These are phyloP conservation scores for Hymenochirus boettgeri DNA, from an alignment of 2,113 vertebrate species.

Conservation along the genomic window DNA sequence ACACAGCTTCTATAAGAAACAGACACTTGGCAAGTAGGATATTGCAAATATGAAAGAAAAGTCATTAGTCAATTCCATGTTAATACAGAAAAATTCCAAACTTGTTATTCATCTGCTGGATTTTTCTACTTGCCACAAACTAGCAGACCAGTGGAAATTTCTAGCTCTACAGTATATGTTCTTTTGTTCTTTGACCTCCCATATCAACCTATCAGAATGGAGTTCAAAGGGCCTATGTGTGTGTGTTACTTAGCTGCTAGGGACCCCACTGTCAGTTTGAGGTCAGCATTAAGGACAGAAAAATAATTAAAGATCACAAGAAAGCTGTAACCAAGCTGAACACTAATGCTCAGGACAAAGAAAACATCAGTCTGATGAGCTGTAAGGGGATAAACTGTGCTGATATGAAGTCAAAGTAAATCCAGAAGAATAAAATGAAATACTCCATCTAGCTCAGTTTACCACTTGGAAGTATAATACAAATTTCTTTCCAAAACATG, in stretches of 20 bases:
- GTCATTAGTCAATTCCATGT: too few species aligned
- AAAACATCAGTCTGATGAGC: conserved; percentile 9
- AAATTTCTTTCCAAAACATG: not conserved
- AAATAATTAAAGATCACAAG: not conserved
- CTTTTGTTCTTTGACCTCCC: not conserved
- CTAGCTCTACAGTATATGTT: too few species aligned
- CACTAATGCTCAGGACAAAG: conserved; percentile 1
- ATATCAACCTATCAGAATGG: not conserved
- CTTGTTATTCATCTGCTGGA: too few species aligned
- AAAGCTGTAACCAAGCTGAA: not conserved
- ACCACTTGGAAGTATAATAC: not conserved
- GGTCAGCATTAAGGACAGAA: not conserved
- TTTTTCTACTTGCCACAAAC: too few species aligned
- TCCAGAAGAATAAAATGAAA: not conserved
- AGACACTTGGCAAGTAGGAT: too few species aligned
- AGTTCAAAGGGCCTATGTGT: not conserved
- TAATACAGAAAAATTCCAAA: too few species aligned
- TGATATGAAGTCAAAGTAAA: conserved; percentile 8
- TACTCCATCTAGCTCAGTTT: not conserved
- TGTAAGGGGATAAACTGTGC: conserved; percentile 6
- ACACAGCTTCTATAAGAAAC: too few species aligned
- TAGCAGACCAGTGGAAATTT: too few species aligned
- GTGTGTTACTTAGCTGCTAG: not conserved
- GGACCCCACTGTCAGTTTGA: not conserved
- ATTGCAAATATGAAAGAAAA: too few species aligned